phyloP scores from a whole-genome alignment of 2,888 invertebrate genomes.

The Corythucha ciliata region DNA sequence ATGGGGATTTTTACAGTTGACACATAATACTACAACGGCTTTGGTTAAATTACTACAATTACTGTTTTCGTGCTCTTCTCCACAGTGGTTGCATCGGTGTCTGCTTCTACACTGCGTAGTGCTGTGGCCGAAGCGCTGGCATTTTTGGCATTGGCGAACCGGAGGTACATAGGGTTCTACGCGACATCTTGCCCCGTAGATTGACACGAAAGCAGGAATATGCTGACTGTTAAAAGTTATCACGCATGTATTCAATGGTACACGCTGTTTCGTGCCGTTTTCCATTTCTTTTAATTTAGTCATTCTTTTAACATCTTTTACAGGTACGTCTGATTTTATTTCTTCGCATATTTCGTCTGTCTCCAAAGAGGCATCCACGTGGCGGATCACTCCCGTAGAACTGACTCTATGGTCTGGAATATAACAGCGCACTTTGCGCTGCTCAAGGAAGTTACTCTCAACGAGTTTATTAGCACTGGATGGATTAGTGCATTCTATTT shows the following conservation, averaged over 20 bases:
- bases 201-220: not conserved
- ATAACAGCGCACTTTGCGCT: not conserved
- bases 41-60: too few species aligned
- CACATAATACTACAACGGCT: too few species aligned
- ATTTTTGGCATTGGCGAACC: slow-evolving; percentile 5
- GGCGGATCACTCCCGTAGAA: not conserved
- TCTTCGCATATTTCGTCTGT: not conserved
- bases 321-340: not conserved
- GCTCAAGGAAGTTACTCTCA: not conserved
- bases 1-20: too few species aligned
- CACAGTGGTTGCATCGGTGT: not conserved
- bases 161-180: slow-evolving; percentile 4
- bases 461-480: not conserved
- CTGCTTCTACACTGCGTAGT: slow-evolving; percentile 6
- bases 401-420: not conserved
- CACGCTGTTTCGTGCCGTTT: not conserved
- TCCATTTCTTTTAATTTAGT: not conserved
- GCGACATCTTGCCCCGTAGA: not conserved
- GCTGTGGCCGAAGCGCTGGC: slow-evolving; percentile 6
- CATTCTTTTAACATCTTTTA: not conserved
- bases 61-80: not conserved
- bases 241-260: slow-evolving; percentile 1
- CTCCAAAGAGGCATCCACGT: not conserved
- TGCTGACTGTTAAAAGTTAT: not conserved
- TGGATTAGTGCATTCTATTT: not conserved